Evolutionary conservation across 2,888 invertebrate genomes (phyloP), one percentile per base, ranked within the genome.

Genomic region (Agrotis exclamationis): DNA sequence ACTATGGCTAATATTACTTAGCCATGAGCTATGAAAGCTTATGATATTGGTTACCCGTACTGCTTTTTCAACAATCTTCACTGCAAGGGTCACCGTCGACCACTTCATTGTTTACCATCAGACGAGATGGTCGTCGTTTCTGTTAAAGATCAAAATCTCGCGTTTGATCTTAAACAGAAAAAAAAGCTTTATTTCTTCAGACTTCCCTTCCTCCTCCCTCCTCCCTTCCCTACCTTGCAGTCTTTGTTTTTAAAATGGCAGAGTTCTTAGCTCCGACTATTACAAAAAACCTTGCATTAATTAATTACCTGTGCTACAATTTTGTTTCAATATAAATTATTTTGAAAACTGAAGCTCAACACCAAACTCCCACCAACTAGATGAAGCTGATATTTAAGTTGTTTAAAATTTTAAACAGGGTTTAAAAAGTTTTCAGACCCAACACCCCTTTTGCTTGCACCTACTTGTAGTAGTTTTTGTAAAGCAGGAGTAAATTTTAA

Each of bases 311-410:
- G 53, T 45, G 64, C 33, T 28, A 63, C 6, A 63, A 64, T 80
- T 63, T 63, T 24, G 53, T 70, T 67, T 33, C 22, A 63, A 58
- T 64, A 56, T 20, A 51, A 71, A 76, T 56, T 24, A 70, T 66
- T 66, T 59, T 22, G 57, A 50, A 58, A 71, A 59, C 58, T 57
- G 45, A 71, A 71, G 54, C 58, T 58, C 44, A 20, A 33, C 47
- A 39, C 20, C 45, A 63, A 70, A 81, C 57, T 70, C 78, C 47
- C 45, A 14, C 63, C 20, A 70, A 47, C 65, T 72, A 67, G 64
- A 76, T 72, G 81, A 70, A 63, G 45, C 72, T 75, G 81, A 76
- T 82, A 72, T 82, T 82, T 72, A 79, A 75, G 79, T 70, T 70
- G 72, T 70, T 70, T 45, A 63, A 70, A 82, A 82, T 72, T 82